Base-by-base conservation (phyloP, 2,113 vertebrate genomes). In the Vulpes ferrilata region DNA sequence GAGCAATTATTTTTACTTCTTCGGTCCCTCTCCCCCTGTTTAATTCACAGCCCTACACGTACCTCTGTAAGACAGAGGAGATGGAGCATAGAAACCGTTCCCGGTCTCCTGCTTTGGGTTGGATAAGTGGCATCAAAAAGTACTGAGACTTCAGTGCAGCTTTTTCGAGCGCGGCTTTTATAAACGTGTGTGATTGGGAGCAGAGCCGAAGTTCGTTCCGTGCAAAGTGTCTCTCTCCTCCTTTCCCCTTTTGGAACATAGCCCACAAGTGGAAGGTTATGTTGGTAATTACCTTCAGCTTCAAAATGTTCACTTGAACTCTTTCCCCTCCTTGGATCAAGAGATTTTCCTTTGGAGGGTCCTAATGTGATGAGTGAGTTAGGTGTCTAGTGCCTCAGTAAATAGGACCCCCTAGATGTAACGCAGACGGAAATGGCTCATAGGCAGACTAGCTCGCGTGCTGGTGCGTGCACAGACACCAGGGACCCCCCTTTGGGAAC, bases 281-380 rank as follows among this genome's bases (percentile, higher is more conserved):
- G 3, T 57, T 92, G 32, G 35, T 9, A 30, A 60, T 48, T 88
- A 85, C 23, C 69, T 95, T 88, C 22, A 64, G 19, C 88, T 94
- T 97, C 17, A 80, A 90, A 17, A 38, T 65, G 74, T 85, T 73
- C 55, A 78, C 57, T 90, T 83, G 38, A 92, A 94, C 51, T 73
- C 16, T 69, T 88, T 35, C 2, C 11, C 2, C 3, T 85, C 76
- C 38, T 65, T 86, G 12, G 38, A 88, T 82, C 17, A 73, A 88
- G 69, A 93, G 17, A 81, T 84, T 59, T 95, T 95, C 90, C 80
- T 96, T 74, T 30, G 38, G 76, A 92, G 67, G 17, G 11, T 55
- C 20, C 59, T 84, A 95, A 71, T 65, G 64, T 92, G 73, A 73
- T 19, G 53, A 81, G 1, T 27, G 27, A 73, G 27, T 90, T 35